phyloP scores from a whole-genome alignment of 2,888 invertebrate genomes.

The Drosophila borborema region DNA sequence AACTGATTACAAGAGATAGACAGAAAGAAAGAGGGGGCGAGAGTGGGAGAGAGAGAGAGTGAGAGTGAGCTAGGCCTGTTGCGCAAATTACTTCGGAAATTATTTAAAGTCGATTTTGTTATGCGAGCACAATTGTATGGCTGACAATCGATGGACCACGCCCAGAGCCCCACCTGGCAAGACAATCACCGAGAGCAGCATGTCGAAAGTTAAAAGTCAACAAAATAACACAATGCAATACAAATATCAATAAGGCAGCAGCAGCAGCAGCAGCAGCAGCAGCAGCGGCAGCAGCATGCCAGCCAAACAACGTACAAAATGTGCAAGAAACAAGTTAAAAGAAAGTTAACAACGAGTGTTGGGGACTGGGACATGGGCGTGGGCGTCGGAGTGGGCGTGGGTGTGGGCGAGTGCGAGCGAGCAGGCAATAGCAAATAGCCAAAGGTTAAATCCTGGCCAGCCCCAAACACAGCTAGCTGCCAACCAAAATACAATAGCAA shows the following conservation, averaged over 20 bases:
- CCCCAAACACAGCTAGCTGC: constrained; percentile 16
- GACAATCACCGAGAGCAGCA: constrained; percentile 34
- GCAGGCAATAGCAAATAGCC: constrained; percentile 66
- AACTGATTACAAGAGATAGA: constrained; percentile 4
- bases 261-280: constrained; percentile 6
- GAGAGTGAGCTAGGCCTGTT: constrained; percentile 1
- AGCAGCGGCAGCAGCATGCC: constrained; percentile 13
- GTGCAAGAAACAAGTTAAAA: constrained; percentile 79
- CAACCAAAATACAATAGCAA: background rate
- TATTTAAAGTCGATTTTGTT: constrained; percentile 66
- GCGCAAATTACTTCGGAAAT: constrained; percentile 63
- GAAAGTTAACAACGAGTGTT: constrained; percentile 68
- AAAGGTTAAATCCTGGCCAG: constrained; percentile 59
- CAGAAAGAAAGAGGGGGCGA: background rate
- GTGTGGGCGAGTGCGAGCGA: background rate
- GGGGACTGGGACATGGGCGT: too few species aligned
- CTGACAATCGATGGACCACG: constrained; percentile 34
- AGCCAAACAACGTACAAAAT: constrained; percentile 54
- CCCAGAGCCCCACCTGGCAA: constrained; percentile 8
- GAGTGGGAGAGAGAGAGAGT: background rate
- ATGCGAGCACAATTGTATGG: constrained; percentile 49
- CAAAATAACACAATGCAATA: constrained; percentile 74
- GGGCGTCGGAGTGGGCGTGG: background rate
- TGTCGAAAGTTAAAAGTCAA: constrained; percentile 71
- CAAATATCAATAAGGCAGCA: constrained; percentile 75